Conservation (phyloP, 2,888 invertebrate genomes). For the Agonum fuliginosum region DNA sequence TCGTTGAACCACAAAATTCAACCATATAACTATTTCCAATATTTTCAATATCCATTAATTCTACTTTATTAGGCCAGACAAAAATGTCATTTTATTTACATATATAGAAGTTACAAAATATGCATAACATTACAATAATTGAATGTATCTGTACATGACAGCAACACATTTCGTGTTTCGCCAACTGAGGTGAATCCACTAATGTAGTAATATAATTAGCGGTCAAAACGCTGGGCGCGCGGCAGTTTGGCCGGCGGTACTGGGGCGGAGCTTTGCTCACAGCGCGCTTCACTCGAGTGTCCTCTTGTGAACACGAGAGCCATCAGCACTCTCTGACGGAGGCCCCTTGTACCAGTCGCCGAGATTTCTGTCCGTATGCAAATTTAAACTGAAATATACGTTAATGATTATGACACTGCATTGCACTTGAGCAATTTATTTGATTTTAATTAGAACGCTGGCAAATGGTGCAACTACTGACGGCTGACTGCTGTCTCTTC, state of each 20-base stretch:
- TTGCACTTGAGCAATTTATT: conserved; percentile 55
- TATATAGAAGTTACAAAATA: conserved; percentile 1
- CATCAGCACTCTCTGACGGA: conserved; percentile 47
- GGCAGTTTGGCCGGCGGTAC: not conserved
- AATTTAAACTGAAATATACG: conserved; percentile 56
- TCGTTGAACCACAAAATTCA: too few species aligned
- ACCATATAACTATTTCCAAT: too few species aligned
- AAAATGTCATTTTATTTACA: too few species aligned
- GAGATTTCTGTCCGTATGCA: conserved; percentile 58
- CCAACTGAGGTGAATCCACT: conserved; percentile 44
- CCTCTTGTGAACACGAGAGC: conserved; percentile 56
- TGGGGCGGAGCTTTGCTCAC: not conserved
- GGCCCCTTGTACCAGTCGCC: conserved; percentile 41
- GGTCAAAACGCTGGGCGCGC: conserved; percentile 11
- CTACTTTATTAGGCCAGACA: too few species aligned
- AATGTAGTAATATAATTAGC: conserved; percentile 58
- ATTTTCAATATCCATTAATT: too few species aligned
- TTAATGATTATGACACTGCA: conserved; percentile 59
- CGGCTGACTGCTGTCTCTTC: conserved; percentile 35
- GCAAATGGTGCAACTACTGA: conserved; percentile 28
- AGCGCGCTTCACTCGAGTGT: conserved; percentile 54
- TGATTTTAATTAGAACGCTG: conserved; percentile 53
- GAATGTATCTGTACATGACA: conserved; percentile 51
- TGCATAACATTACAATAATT: conserved; percentile 32
- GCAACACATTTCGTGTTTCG: conserved; percentile 47